Base-by-base conservation (phyloP, 2,888 invertebrate genomes). In the Agriotes lineatus region DNA sequence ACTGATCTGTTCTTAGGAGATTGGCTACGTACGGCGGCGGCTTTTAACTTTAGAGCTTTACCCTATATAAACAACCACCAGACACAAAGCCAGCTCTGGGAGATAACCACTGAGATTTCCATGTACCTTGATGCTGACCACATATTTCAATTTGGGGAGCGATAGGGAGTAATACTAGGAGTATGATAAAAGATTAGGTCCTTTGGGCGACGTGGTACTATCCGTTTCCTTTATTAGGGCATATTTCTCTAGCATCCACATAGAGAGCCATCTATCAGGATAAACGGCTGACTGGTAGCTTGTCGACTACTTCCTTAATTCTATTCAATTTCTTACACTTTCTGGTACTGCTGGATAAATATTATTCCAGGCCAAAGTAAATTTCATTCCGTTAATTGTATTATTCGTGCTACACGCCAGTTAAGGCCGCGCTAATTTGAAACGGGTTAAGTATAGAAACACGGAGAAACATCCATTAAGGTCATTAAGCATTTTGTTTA, bases 241-340 rank as follows among this genome's bases (percentile, higher is more conserved):
- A 64, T 68, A 68, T 64, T 63, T 68, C 64, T 68, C 68, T 59
- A 52, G 63, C 48, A 63, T 33, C 62, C 54, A 37, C 59, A 37
- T 42, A 64, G 63, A 68, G 45, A 19, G 65, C 60, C 56, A 69
- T 69, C 69, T 57, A 48, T 69, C 69, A 69, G 60, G 69, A 69
- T 69, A 64, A 69, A 59, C 56, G 35, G 20, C 54, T 59, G 59
- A 69, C 64, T 69, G 33, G 52, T 52, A 65, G 59, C 65, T 65
- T 56, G 64, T 61, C 65, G 56, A 56, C 54, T 65, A 59, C 48
- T 67, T 57, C 67, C 60, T 69, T 65, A 65, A 69, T 61, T 69
- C 60, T 54, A 64, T 65, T 69, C 65, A 58, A 65, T 69, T 65
- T 65, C 69, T 62, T 62, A 62, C 62, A 62, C 62, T 62, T 25